Base-by-base conservation (phyloP, 1,140 invertebrate genomes). In the Mya arenaria region DNA sequence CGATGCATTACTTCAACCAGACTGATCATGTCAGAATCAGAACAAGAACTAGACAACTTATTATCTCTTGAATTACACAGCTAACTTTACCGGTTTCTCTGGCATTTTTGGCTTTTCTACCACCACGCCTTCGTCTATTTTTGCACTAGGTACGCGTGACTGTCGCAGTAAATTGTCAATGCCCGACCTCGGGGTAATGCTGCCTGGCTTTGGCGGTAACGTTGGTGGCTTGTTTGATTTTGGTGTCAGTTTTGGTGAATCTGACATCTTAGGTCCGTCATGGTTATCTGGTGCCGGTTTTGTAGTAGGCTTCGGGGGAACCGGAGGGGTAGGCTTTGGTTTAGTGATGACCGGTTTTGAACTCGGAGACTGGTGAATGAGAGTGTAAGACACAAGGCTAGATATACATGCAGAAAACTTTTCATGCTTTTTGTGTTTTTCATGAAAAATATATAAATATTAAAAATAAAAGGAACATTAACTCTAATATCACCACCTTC, bases 91-190 rank as follows among this genome's bases (percentile, higher is more conserved):
- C 71, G 60, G 73, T 17, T 62, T 39, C 56, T 58, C n/a, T 23
- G 58, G 36, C 13, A 30, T 62, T 19, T 44, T 63, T 32, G 28
- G 19, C 13, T 44, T 32, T 32, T 44, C 41, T 1, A 23, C 62
- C 36, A 2, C 15, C 6, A 2, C 28, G 8, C 34, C 56, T 0
- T n/a, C 13, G 23, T 28, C 15, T 0, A 60, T 34, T 8, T 68
- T 66, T 37, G 68, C 60, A 10, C 62, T 69, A 13, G 73, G 72
- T 25, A 77, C 44, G 23, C 74, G 37, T 8, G 79, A 34, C 63
- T 84, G 73, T 56, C 72, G 78, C n/a, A 73, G 28, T 34, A 82
- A 73, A 28, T 82, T 60, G n/a, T 82, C 34, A n/a, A 82, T 37
- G 19, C 17, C 58, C 28, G 5, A 17, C 34, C 19, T 48, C 44